Percentiles rank a stretch among this genome's conserved stretches.
Evolutionary conservation across 2,888 invertebrate species (phyloP).

Genomic region (Metopia argyrocephala): DNA sequence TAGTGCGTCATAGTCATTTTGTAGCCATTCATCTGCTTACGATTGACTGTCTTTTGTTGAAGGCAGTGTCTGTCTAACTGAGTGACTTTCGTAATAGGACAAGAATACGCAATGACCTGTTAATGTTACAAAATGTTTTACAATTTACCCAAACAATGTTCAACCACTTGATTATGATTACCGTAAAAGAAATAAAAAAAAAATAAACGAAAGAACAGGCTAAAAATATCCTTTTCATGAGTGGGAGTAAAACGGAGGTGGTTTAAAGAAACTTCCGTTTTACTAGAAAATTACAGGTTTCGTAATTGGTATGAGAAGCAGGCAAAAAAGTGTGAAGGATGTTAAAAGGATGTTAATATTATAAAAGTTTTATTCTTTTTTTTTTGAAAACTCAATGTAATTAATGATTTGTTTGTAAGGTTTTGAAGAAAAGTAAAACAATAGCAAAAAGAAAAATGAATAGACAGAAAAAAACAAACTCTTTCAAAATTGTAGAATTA

Average conservation of each 20-base stretch:
- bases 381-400: conserved; percentile 27
- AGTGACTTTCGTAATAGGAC: neutral
- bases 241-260: neutral
- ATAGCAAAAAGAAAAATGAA: neutral
- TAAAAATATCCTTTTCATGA: neutral
- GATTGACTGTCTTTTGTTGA: neutral
- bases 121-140: conserved; percentile 69
- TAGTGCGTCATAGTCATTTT: neutral
- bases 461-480: neutral
- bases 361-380: conserved; percentile 34
- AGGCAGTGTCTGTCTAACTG: conserved; percentile 3
- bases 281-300: neutral
- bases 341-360: conserved; percentile 30
- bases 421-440: neutral
- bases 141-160: conserved; percentile 69
- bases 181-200: conserved; percentile 5
- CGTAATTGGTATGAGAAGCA: neutral
- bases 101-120: conserved; percentile 70
- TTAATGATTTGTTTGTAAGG: conserved; percentile 42
- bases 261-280: conserved; percentile 20
- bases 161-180: conserved; percentile 56
- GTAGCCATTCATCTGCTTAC: conserved; percentile 31
- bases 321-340: neutral
- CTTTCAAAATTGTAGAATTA: conserved; percentile 11
- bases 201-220: conserved; percentile 4